Evolutionary conservation across 2,888 invertebrate genomes (phyloP), one percentile per base, ranked within the genome.

Genomic region (Agriotes lineatus): DNA sequence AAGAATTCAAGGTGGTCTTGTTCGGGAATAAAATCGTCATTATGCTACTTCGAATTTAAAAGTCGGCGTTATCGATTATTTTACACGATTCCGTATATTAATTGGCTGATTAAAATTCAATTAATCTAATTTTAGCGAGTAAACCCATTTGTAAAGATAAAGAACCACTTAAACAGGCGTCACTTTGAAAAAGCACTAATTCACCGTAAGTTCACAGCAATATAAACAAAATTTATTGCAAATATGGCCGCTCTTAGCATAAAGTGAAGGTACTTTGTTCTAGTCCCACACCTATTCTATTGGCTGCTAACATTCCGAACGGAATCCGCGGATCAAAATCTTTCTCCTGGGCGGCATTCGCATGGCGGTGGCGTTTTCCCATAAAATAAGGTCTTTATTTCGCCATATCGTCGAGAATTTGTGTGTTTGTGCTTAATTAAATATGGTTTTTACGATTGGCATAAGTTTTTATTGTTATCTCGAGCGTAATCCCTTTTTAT

Each of bases 251-350:
- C 56, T 37, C 18, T 19, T 39, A 20, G 9, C 14, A 56, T 20
- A 39, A 39, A 56, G 56, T 56, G 39, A 56, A 56, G 56, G 56
- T 56, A 39, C n/a, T 18, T 37, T 39, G 16, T 20, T 56, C 22
- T 22, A 39, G 33, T 33, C 52, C 33, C 52, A 52, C 52, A 33
- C 52, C 33, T 52, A 33, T 50, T 52, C 19, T 10, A 56, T 56
- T 56, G 56, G 56, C 19, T 56, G 39, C 12, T 52, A 9, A 22
- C 6, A 20, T n/a, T 56, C 37, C 39, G 20, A 18, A 33, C 4
- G n/a, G 7, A 37, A 18, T 39, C 22, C 22, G 39, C 12, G 39
- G 33, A 22, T n/a, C 12, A 10, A 56, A 52, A 33, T 5, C 39
- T 39, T 39, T 56, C 14, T 20, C 39, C 33, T 56, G 56, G 56